Evolutionary conservation across 2,888 invertebrate genomes (phyloP).

Genomic region (Ligdia adustata): DNA sequence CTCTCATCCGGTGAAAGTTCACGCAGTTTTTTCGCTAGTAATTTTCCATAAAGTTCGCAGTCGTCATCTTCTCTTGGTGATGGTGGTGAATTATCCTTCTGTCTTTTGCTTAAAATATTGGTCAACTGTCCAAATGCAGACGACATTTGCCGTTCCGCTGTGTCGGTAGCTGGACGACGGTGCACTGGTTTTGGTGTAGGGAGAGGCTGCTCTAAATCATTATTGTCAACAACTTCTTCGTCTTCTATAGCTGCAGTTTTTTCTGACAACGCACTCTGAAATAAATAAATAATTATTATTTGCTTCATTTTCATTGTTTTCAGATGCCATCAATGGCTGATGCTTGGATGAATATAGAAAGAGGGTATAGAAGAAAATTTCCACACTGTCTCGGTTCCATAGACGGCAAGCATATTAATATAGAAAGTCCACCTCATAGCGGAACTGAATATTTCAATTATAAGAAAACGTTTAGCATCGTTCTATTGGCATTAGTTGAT

Average conservation of each 20-base stretch:
- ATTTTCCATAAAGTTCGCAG: slow-evolving; percentile 19
- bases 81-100: neutral
- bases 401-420: slow-evolving; percentile 43
- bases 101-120: slow-evolving; percentile 10
- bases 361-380: slow-evolving; percentile 29
- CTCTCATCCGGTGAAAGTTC: slow-evolving; percentile 31
- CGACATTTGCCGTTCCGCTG: slow-evolving; percentile 12
- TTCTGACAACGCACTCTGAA: neutral
- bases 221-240: neutral
- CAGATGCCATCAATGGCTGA: slow-evolving; percentile 4
- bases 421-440: slow-evolving; percentile 34
- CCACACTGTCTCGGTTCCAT: slow-evolving; percentile 35
- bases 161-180: slow-evolving; percentile 5
- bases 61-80: slow-evolving; percentile 14
- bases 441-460: slow-evolving; percentile 33
- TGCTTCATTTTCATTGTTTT: neutral
- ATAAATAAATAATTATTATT: neutral
- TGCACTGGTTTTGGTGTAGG: neutral
- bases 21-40: slow-evolving; percentile 34
- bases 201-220: neutral
- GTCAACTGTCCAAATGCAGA: slow-evolving; percentile 10
- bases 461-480: slow-evolving; percentile 37
- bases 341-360: slow-evolving; percentile 21
- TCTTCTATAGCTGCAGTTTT: neutral
- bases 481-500: slow-evolving; percentile 46